A percentile compares a stretch with the other conserved stretches of the same genome.
Evolutionary conservation across 2,888 invertebrate genomes (phyloP).

Genomic region (Oligia strigilis): DNA sequence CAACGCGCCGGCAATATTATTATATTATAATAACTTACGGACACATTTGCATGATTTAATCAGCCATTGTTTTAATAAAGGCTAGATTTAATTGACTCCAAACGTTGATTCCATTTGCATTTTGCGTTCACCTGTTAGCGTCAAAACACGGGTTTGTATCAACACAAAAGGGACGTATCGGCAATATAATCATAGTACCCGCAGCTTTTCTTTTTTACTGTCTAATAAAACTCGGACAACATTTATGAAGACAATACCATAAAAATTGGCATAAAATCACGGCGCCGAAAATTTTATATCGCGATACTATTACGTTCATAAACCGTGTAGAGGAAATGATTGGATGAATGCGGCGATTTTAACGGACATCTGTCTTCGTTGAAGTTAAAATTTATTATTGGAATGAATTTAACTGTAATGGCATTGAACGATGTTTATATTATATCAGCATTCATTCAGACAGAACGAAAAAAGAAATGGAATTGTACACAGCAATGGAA

Average conservation of each 20-base stretch:
- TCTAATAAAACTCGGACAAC: conserved; percentile 86
- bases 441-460: conserved; percentile 31
- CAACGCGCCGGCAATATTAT: conserved; percentile 71
- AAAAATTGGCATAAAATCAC: conserved; percentile 88
- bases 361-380: conserved; percentile 65
- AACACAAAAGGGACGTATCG: conserved; percentile 50
- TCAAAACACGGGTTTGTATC: conserved; percentile 48
- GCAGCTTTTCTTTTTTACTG: conserved; percentile 75
- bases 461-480: conserved; percentile 34
- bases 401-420: conserved; percentile 57
- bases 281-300: conserved; percentile 86
- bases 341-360: conserved; percentile 73
- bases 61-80: conserved; percentile 66
- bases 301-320: conserved; percentile 81
- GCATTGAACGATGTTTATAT: conserved; percentile 51
- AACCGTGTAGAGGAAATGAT: conserved; percentile 79
- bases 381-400: conserved; percentile 54
- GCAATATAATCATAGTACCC: conserved; percentile 76
- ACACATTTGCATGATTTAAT: conserved; percentile 73
- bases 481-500: conserved; percentile 19
- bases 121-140: conserved; percentile 55
- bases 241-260: conserved; percentile 88
- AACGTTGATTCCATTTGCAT: conserved; percentile 61
- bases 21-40: conserved; percentile 72
- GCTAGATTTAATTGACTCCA: conserved; percentile 58